These are phyloP conservation scores for Sminthopsis crassicaudata DNA, from an alignment of 2,113 vertebrate species.

Conservation along the genomic window DNA sequence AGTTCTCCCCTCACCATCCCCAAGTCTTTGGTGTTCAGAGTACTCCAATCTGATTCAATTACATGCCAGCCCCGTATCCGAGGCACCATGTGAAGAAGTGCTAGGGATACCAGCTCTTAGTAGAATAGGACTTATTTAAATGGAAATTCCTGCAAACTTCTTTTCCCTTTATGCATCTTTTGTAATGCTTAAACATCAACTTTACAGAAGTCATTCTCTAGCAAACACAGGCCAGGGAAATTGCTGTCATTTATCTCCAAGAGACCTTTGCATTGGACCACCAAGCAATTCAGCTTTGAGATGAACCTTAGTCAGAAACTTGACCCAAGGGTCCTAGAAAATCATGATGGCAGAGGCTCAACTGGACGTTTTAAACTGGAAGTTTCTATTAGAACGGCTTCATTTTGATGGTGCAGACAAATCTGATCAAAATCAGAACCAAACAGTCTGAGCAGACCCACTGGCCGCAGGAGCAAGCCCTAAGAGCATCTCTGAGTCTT, in stretches of 20 bases:
- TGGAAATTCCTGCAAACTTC: neutral
- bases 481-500: neutral
- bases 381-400: neutral
- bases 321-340: neutral
- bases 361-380: constrained; percentile 25
- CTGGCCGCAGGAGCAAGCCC: constrained; percentile 14
- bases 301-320: neutral
- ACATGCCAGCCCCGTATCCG: neutral
- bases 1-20: neutral
- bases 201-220: neutral
- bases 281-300: neutral
- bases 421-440: constrained; percentile 35
- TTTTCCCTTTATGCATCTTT: neutral
- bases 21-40: neutral
- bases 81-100: neutral
- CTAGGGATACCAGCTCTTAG: neutral
- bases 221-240: neutral
- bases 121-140: neutral
- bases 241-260: neutral
- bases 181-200: constrained; percentile 15
- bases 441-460: neutral
- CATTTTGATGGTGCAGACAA: neutral
- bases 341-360: constrained; percentile 5
- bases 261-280: neutral
- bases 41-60: neutral